Conservation (phyloP, 2,888 invertebrate species). For the Dioctria rufipes region DNA sequence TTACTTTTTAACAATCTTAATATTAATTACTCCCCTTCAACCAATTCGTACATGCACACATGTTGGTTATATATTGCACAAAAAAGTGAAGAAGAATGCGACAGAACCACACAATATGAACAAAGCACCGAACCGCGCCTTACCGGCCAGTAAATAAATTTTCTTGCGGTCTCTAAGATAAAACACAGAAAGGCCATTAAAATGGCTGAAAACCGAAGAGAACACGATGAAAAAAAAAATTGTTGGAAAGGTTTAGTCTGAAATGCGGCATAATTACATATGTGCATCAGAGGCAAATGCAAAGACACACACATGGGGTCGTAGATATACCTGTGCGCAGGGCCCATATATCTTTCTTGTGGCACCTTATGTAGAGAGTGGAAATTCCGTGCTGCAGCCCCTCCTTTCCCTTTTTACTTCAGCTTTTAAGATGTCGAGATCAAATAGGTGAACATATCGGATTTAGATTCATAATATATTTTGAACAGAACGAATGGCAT, state of each 20-base stretch:
- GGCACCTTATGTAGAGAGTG: slow-evolving; percentile 55
- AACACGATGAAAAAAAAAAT: slow-evolving; percentile 43
- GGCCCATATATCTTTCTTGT: slow-evolving; percentile 58
- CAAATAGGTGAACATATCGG: slow-evolving; percentile 26
- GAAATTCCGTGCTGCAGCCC: slow-evolving; percentile 6
- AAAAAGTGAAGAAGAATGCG: slow-evolving; percentile 28
- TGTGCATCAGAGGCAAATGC: slow-evolving; percentile 35
- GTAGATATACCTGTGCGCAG: slow-evolving; percentile 34
- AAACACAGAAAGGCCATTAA: slow-evolving; percentile 60
- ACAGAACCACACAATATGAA: slow-evolving; percentile 43
- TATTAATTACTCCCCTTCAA: slow-evolving; percentile 30
- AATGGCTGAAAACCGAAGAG: slow-evolving; percentile 57
- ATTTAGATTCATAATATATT: slow-evolving; percentile 54
- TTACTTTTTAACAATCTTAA: slow-evolving; percentile 38
- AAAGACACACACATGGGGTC: slow-evolving; percentile 5
- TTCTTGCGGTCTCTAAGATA: slow-evolving; percentile 57
- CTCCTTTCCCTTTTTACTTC: slow-evolving; percentile 3
- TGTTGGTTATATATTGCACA: slow-evolving; percentile 21
- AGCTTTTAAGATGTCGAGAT: slow-evolving; percentile 2
- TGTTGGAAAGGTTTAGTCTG: slow-evolving; percentile 47
- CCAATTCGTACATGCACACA: slow-evolving; percentile 12
- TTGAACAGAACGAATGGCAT: slow-evolving; percentile 57
- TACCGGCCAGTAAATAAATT: slow-evolving; percentile 53
- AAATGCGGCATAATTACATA: slow-evolving; percentile 58
- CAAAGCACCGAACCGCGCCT: slow-evolving; percentile 33